Base-by-base conservation (phyloP, 2,113 vertebrate species). In the Microtus oregoni region DNA sequence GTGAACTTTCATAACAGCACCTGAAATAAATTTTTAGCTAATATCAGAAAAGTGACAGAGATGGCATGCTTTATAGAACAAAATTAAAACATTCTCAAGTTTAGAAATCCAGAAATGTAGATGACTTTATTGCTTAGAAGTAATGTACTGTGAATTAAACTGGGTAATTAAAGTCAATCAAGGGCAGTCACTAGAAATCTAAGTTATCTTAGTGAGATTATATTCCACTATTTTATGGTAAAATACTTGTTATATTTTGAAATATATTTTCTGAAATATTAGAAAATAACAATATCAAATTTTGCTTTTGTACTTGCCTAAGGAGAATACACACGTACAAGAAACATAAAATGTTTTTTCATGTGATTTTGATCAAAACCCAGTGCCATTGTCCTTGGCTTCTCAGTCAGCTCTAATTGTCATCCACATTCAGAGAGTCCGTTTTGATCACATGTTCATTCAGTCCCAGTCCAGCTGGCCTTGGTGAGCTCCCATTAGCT, bases 1-100 rank as follows among this genome's bases (percentile, higher is more conserved):
- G 58, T 94, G 47, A 95, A 88, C 58, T 85, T 97, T 50, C 70
- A 88, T 70, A 55, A 94, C 72, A 86, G 67, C 30, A 91, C 78
- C 87, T 97, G 68, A 95, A 87, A 94, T 91, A 93, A 94, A 92
- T 94, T 70, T 47, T 93, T 91, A 94, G 63, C 26, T 89, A 75
- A 85, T 91, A 93, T 90, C 75, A 93, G 35, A 91, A 22, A 26
- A 91, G 35, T 87, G n/a, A 50, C n/a, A 65, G 10, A 38, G 50
- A 35, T 85, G n/a, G 50, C 65, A 52, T 44, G 35, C 20, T 19
- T 79, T 89, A 79, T 75, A 93, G 93, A 95, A 92, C 61, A 70
- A 58, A 63, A 67, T 61, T 91, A 47, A 94, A 81, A 9, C 55
- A 78, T 58, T 76, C 77, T 44, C 20, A 95, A 73, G 10, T 97